Evolutionary conservation across 2,888 invertebrate species (phyloP).

Genomic region (Agrotis segetum): DNA sequence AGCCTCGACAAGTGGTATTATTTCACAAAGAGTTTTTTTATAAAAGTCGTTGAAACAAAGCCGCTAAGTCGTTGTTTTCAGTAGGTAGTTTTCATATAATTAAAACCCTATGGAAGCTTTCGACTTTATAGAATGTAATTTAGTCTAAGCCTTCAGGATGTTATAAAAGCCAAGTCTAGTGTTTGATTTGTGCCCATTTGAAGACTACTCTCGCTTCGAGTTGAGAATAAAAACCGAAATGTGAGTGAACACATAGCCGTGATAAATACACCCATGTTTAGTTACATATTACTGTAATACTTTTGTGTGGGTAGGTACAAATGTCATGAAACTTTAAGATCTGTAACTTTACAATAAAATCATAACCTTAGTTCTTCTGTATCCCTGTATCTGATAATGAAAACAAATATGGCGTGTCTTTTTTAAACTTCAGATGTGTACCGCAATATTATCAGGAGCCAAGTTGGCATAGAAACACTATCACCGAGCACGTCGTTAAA

Average conservation of each 20-base stretch:
- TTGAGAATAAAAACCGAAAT: background rate
- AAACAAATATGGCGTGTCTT: background rate
- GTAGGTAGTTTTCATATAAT: too few species aligned
- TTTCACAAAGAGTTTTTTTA: background rate
- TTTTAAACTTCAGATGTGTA: conserved; percentile 30
- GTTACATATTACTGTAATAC: background rate
- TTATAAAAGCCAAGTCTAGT: too few species aligned
- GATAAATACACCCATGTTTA: background rate
- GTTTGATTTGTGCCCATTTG: background rate
- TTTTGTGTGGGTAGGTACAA: background rate
- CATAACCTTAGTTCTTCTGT: background rate
- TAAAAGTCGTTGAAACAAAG: too few species aligned
- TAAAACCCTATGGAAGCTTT: too few species aligned
- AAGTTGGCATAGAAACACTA: conserved; percentile 26
- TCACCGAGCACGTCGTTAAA: conserved; percentile 10
- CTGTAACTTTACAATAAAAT: background rate
- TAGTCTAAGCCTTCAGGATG: too few species aligned
- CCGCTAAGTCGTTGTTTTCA: too few species aligned
- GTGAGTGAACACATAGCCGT: background rate
- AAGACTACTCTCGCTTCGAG: background rate
- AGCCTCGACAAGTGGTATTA: too few species aligned
- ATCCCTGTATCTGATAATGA: background rate
- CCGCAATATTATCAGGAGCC: conserved; percentile 20
- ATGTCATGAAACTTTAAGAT: background rate
- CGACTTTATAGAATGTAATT: too few species aligned